phyloP scores from a whole-genome alignment of 2,113 vertebrate genomes.

The Bos indicus region DNA sequence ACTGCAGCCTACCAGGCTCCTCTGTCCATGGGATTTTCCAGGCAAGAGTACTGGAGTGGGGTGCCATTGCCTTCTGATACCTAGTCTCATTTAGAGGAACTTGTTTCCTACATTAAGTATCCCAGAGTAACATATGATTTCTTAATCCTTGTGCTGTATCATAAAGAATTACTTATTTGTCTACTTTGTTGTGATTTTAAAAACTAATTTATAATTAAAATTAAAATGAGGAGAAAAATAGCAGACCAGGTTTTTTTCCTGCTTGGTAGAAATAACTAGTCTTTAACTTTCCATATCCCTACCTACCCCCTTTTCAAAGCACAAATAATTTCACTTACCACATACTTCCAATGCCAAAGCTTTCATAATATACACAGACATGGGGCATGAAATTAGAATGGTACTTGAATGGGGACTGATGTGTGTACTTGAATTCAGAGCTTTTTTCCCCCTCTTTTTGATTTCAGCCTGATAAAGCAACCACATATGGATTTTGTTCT shows the following conservation, averaged over 20 bases:
- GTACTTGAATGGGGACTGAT: not conserved
- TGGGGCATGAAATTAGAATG: not conserved
- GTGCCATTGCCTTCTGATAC: not conserved
- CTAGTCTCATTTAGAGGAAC: not conserved
- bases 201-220: constrained; percentile 44
- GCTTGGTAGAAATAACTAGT: constrained; percentile 33
- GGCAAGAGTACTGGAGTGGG: no score
- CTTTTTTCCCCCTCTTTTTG: not conserved
- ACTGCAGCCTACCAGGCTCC: no score
- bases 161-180: constrained; percentile 16
- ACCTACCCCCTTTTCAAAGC: not conserved
- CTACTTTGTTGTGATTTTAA: constrained; percentile 30
- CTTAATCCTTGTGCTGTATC: not conserved
- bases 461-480: constrained; percentile 32
- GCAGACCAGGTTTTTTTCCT: constrained; percentile 15
- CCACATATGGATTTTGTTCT: not conserved
- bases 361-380: not conserved
- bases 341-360: constrained; percentile 7
- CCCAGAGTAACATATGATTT: not conserved
- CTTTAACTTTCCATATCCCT: not conserved
- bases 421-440: not conserved
- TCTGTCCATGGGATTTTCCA: no score
- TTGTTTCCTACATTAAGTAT: not conserved
- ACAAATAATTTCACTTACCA: constrained; percentile 33
- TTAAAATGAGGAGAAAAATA: constrained; percentile 28